A percentile compares a stretch with the other conserved stretches of the same genome.
phyloP scores from a whole-genome alignment of 2,113 vertebrate species.

The Anolis sagrei region DNA sequence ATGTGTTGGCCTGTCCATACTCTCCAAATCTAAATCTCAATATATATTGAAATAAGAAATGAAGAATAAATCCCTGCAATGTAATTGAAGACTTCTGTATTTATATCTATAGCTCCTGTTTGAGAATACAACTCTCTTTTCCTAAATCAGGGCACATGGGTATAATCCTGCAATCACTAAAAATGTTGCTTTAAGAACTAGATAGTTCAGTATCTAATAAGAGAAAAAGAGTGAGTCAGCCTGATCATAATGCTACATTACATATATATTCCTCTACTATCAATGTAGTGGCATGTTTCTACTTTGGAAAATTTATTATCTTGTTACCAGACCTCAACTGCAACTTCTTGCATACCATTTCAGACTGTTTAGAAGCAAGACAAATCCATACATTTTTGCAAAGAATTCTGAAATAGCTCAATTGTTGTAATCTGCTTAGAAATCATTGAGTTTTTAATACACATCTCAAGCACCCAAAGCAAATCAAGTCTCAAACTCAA shows the following conservation, averaged over 20 bases:
- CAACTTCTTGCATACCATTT: not conserved
- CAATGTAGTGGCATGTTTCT: not conserved
- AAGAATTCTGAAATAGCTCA: not conserved
- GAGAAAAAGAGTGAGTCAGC: not conserved
- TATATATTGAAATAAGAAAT: not conserved
- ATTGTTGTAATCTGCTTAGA: not conserved
- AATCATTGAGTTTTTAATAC: not conserved
- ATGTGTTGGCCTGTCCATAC: not conserved
- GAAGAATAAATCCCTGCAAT: not conserved
- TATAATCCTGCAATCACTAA: not conserved
- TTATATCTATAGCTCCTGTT: not conserved
- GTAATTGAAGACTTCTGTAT: not conserved
- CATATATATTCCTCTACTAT: conserved; percentile 22
- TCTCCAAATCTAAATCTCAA: too few relatives aligned
- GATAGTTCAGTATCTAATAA: not conserved
- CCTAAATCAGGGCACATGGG: not conserved
- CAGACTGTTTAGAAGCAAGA: not conserved
- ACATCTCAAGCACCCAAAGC: not conserved
- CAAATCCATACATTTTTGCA: not conserved
- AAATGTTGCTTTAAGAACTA: too few relatives aligned
- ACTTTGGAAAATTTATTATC: not conserved
- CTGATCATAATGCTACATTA: not conserved
- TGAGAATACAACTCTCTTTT: not conserved
- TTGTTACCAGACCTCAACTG: not conserved
- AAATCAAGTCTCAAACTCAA: not conserved